Percentiles rank a stretch among this genome's conserved stretches.
Conservation (phyloP, 2,797 vertebrate species). For the Propithecus deckenii region DNA sequence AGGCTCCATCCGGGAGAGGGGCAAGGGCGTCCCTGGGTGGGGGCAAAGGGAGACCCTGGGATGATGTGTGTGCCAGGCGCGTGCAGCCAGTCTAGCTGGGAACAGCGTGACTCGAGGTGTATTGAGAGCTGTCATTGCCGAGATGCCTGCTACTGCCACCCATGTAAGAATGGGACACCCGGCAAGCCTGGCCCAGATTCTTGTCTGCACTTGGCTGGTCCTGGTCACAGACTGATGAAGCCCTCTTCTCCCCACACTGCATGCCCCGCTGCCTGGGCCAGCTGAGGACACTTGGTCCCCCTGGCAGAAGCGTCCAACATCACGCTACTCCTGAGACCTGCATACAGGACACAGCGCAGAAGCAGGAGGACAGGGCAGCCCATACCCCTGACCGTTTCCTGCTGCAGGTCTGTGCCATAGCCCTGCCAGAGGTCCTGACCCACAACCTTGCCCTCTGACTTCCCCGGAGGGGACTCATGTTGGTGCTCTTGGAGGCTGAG, state of each 20-base stretch:
- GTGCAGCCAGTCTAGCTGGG: background rate
- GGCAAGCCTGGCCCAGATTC: rapidly evolving
- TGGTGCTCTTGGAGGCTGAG: background rate
- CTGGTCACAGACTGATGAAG: background rate
- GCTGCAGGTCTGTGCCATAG: no score
- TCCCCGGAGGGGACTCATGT: background rate
- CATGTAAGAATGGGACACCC: background rate
- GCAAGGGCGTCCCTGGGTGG: no score
- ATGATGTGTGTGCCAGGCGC: background rate
- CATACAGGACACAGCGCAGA: background rate
- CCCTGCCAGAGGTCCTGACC: rapidly evolving
- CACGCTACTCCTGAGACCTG: background rate
- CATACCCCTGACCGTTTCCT: no score
- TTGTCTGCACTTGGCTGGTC: background rate
- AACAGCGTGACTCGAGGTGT: background rate
- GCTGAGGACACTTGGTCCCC: background rate
- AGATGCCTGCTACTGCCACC: background rate
- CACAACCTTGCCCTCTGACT: background rate
- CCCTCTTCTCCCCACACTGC: background rate
- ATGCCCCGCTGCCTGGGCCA: background rate
- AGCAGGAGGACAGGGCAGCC: background rate
- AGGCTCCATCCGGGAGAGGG: background rate
- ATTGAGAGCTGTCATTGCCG: background rate
- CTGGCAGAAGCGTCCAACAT: background rate
- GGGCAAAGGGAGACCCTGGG: background rate